A percentile compares a stretch with the other conserved stretches of the same genome.
These are phyloP conservation scores for Caenorhabditis inopinata DNA, from an alignment of 1,140 invertebrate species.

Conservation along the genomic window DNA sequence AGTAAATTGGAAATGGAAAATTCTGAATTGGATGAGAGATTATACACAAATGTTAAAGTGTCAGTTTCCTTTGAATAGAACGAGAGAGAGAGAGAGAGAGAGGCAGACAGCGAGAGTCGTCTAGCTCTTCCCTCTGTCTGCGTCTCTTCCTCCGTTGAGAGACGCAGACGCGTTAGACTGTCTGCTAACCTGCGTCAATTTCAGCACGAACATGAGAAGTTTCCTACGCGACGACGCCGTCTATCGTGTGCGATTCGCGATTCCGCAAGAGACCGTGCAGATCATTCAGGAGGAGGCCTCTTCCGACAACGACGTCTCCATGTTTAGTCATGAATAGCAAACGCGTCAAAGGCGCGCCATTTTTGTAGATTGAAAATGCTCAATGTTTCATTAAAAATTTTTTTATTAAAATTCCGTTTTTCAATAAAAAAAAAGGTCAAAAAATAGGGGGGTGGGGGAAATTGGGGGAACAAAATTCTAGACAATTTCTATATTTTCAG, in stretches of 20 bases:
- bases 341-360: too few species aligned
- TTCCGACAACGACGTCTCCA: neutral
- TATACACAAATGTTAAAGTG: neutral
- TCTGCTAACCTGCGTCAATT: neutral
- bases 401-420: neutral
- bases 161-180: too few species aligned
- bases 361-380: too few species aligned
- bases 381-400: neutral
- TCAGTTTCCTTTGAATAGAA: neutral
- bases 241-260: constrained; percentile 37
- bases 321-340: neutral
- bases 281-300: neutral
- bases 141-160: too few species aligned
- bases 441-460: too few species aligned
- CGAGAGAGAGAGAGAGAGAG: neutral
- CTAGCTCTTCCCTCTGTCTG: too few species aligned
- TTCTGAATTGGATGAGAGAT: constrained; percentile 35
- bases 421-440: neutral
- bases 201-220: neutral
- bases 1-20: constrained; percentile 45
- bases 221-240: constrained; percentile 33
- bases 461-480: neutral
- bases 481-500: neutral
- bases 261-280: constrained; percentile 6
- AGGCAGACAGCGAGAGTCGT: too few species aligned